Conservation (phyloP, 2,797 vertebrate species). For the Agapornis canus region DNA sequence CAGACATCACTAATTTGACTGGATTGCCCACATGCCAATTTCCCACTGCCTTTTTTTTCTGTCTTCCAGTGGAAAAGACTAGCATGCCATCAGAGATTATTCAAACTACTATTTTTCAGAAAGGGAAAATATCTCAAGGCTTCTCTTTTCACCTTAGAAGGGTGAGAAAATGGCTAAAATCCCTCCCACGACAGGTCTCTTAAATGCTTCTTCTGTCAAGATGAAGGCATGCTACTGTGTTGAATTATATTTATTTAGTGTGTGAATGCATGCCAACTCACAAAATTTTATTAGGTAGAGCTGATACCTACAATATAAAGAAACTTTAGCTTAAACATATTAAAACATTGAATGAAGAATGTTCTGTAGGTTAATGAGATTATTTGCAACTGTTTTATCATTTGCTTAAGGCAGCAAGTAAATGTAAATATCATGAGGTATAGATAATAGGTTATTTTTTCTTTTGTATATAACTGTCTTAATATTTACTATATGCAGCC, state of each 20-base stretch:
- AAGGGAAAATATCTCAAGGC: background rate
- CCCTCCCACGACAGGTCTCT: background rate
- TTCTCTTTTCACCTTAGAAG: background rate
- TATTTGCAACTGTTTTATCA: background rate
- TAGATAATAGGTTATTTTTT: conserved; percentile 17
- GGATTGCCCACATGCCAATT: background rate
- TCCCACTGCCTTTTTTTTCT: background rate
- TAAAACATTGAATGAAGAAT: background rate
- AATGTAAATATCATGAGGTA: background rate
- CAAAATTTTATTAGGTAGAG: background rate
- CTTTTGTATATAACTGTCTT: conserved; percentile 24
- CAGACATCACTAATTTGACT: background rate
- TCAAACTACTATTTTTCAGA: background rate
- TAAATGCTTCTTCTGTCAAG: background rate
- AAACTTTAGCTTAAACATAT: background rate
- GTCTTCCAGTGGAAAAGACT: background rate
- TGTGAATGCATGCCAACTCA: background rate
- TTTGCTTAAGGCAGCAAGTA: conserved; percentile 7
- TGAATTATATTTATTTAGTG: background rate
- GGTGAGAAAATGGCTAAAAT: background rate
- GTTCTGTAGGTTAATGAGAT: background rate
- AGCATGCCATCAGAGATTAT: background rate
- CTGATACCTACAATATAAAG: background rate
- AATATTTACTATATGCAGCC: conserved; percentile 33
- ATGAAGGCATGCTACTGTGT: background rate